Evolutionary conservation across 2,888 invertebrate species (phyloP).

Genomic region (Gari tellinella): DNA sequence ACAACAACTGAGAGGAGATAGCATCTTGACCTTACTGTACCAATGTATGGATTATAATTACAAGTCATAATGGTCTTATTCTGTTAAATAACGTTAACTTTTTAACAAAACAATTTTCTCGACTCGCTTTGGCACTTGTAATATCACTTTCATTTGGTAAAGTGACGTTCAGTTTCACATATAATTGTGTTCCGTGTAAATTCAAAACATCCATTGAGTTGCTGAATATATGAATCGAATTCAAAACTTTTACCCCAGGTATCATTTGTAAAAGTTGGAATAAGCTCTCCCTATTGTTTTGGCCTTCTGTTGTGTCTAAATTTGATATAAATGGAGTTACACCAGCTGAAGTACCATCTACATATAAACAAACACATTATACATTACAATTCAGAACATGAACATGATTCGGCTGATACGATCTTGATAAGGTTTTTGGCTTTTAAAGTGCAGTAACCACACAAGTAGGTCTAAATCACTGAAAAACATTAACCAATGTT

Average conservation of each 20-base stretch:
- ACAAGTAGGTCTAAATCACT: slow-evolving; percentile 30
- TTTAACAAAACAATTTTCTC: too few relatives aligned
- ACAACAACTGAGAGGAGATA: slow-evolving; percentile 11
- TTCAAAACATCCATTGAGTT: slow-evolving; percentile 49
- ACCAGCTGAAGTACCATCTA: slow-evolving; percentile 35
- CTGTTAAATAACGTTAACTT: too few relatives aligned
- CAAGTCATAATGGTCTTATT: too few relatives aligned
- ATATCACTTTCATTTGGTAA: too few relatives aligned
- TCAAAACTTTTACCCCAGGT: too few relatives aligned
- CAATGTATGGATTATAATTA: slow-evolving; percentile 42
- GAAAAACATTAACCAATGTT: slow-evolving; percentile 51
- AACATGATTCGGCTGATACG: too few relatives aligned
- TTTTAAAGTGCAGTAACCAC: slow-evolving; percentile 35
- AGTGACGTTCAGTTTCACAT: too few relatives aligned
- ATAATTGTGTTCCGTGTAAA: too few relatives aligned
- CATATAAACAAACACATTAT: slow-evolving; percentile 38
- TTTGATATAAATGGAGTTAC: slow-evolving; percentile 47
- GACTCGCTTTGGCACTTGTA: too few relatives aligned
- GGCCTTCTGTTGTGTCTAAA: slow-evolving; percentile 25
- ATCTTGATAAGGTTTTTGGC: too few relatives aligned
- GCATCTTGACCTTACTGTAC: slow-evolving; percentile 33
- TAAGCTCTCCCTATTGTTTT: slow-evolving; percentile 28
- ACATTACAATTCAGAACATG: slow-evolving; percentile 39
- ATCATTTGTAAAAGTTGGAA: too few relatives aligned
- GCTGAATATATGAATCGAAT: too few relatives aligned